Conservation (phyloP, 30 jellyfish, hydroid and myxozoan genomes). For the Aurelia aurita complex sp. Pacific region DNA sequence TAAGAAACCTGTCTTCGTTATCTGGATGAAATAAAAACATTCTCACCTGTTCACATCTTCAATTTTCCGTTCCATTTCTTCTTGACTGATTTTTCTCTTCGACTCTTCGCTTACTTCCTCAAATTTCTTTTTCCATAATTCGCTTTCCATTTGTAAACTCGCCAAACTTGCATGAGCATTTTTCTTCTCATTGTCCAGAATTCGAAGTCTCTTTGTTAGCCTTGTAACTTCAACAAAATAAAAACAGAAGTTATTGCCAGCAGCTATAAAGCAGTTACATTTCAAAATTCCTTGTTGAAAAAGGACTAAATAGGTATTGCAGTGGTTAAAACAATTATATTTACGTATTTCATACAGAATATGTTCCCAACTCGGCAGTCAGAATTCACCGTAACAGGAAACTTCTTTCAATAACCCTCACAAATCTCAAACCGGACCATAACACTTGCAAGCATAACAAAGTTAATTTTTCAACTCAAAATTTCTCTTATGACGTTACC, state of each 20-base stretch:
- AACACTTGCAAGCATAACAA: too few species aligned
- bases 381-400: too few species aligned
- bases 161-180: conserved; percentile 16
- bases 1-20: too few species aligned
- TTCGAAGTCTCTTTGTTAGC: conserved; percentile 25
- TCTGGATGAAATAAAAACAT: too few species aligned
- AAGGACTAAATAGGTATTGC: not conserved
- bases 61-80: conserved; percentile 14
- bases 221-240: conserved; percentile 3
- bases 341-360: too few species aligned
- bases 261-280: too few species aligned
- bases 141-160: conserved; percentile 36
- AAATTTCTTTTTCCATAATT: conserved; percentile 35
- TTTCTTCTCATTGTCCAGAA: conserved; percentile 45
- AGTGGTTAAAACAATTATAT: too few species aligned
- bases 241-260: not conserved
- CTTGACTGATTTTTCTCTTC: conserved; percentile 11
- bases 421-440: too few species aligned
- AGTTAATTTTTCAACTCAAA: too few species aligned
- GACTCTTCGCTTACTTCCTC: conserved; percentile 28
- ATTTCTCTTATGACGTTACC: too few species aligned
- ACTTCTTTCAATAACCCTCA: too few species aligned
- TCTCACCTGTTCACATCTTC: conserved; percentile 36
- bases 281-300: not conserved
- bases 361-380: too few species aligned